These are phyloP conservation scores for Tylochromis polylepis DNA, from an alignment of 2,113 vertebrate species.

Conservation along the genomic window DNA sequence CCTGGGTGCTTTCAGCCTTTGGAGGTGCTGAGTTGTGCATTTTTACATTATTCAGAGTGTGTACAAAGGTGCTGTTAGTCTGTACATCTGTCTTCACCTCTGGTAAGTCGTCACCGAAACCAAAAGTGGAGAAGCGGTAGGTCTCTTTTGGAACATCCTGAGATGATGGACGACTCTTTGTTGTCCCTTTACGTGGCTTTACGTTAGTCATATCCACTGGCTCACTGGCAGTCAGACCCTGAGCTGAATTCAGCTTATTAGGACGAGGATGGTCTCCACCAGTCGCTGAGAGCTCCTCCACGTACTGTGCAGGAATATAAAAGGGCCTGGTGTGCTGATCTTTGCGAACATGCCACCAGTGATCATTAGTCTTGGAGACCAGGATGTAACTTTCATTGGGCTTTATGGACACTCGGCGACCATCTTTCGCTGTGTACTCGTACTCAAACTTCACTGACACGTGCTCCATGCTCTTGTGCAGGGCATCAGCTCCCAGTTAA, in stretches of 20 bases:
- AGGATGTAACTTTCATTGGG: constrained; percentile 85
- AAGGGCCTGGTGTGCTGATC: constrained; percentile 77
- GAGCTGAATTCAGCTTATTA: background rate
- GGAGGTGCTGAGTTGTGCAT: background rate
- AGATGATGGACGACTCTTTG: background rate
- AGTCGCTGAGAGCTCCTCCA: constrained; percentile 71
- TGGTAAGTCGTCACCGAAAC: constrained; percentile 14
- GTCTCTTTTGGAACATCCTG: background rate
- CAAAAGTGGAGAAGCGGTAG: constrained; percentile 49
- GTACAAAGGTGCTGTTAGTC: background rate
- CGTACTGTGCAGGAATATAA: constrained; percentile 86
- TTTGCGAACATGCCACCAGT: constrained; percentile 89
- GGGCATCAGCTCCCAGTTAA: background rate
- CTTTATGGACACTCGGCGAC: constrained; percentile 79
- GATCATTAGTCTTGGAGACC: constrained; percentile 80
- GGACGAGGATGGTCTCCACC: background rate
- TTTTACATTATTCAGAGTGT: background rate
- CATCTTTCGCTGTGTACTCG: constrained; percentile 82
- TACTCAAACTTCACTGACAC: constrained; percentile 84
- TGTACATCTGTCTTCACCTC: background rate
- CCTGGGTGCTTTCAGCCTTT: background rate
- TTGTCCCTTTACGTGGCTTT: background rate
- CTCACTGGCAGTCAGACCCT: background rate
- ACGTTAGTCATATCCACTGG: background rate
- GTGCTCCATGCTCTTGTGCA: constrained; percentile 62